Base-by-base conservation (phyloP, 1,140 invertebrate genomes). In the Idris sp. region DNA sequence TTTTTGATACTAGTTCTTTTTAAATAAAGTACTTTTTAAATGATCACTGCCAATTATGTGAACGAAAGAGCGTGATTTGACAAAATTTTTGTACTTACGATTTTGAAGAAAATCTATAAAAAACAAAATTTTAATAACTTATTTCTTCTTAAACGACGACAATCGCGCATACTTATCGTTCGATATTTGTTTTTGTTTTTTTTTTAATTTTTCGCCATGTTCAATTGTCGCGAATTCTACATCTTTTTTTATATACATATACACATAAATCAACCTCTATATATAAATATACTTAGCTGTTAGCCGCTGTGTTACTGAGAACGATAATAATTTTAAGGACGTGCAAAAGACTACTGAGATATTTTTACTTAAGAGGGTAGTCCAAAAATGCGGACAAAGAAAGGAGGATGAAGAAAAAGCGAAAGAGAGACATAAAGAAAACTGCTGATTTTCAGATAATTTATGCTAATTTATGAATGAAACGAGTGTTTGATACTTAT, bases 281-380 rank as follows among this genome's bases (percentile, higher is more conserved):
- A 49, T 62, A 72, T 62, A 62, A 51, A 65, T 61, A 67, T 74
- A 75, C 46, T 38, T 75, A 75, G 65, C 69, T 74, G 38, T 74
- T 77, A 77, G 71, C 54, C 44, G 64, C 69, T 76, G 67, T 72
- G 74, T 76, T 74, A 77, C 43, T 53, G 33, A 56, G 68, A 75
- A 73, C 26, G 68, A 76, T 76, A 76, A 67, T 74, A 65, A 77
- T 31, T 18, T 41, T 71, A 67, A 74, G 58, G 19, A 58, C 61
- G 40, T 28, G 64, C 48, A 43, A 69, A 68, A 74, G 65, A 69
- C 43, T 77, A 68, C 59, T 64, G 58, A 56, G 64, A 75, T 75
- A 75, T 75, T 75, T 75, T 75, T 75, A 69, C 64, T 74, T 74
- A 74, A 62, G 9, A 44, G 25, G 36, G 9, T 56, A 11, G 14